Evolutionary conservation across 2,888 invertebrate genomes (phyloP), one percentile per base, ranked within the genome.

Genomic region (Ceraclea dissimilis): DNA sequence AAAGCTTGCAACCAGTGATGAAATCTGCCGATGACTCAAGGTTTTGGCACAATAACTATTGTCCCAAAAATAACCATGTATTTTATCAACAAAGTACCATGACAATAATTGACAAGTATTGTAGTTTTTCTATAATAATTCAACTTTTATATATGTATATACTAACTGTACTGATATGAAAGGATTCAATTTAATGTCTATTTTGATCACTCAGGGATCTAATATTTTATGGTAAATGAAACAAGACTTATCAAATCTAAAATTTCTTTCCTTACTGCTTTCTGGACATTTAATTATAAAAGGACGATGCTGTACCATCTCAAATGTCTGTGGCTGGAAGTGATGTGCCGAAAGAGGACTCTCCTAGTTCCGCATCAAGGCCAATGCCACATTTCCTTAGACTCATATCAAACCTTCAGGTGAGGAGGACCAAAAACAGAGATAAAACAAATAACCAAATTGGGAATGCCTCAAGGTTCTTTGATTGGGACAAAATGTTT

Each of bases 401-500:
- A 68, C 76, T 87, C 66, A 79, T 87, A 68, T 79, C 81, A 66
- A 83, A 83, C 68, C 72, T 86, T 67, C 85, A 86, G 86, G 86
- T 86, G 82, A 85, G 84, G 71, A 62, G 62, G 58, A 55, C 43
- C 49, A 22, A 46, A 22, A 49, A 51, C 22, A 49, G 57, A 50
- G 31, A 2, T 26, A 26, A 26, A 26, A 26, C 17, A 43, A 16
- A 17, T 8, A 5, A 43, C 4, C 19, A 20, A 31, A 22, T 39
- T 46, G 17, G 51, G 49, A 16, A 22, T 52, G 11, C 21, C 33
- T 34, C 21, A 47, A 20, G 17, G 49, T 31, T 43, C 49, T 20
- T 18, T 22, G 19, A 17, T 59, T 31, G 51, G 55, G 26, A 6
- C 26, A 26, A 4, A 26, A 6, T 26, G 5, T 26, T 26, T 26